Conservation (phyloP, 2,113 vertebrate genomes). For the Malurus alboscapulatus region DNA sequence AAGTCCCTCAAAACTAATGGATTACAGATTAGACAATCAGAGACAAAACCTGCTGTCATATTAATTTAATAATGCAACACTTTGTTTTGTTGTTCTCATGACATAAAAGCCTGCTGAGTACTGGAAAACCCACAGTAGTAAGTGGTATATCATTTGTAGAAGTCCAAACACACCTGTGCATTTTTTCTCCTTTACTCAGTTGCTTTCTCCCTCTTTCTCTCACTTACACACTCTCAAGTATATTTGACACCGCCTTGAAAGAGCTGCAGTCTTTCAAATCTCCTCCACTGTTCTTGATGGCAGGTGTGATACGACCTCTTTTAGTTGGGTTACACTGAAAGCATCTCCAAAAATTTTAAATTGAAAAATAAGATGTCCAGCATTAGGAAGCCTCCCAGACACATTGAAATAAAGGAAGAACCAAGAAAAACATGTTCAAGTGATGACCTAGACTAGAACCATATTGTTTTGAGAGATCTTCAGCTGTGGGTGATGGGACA, state of each 20-base stretch:
- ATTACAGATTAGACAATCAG: background rate
- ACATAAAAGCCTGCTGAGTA: background rate
- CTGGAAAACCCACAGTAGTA: background rate
- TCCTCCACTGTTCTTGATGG: accelerated
- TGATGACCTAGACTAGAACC: background rate
- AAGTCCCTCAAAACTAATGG: background rate
- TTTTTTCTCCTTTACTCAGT: background rate
- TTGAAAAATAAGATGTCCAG: background rate
- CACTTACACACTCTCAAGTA: background rate
- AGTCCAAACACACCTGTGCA: background rate
- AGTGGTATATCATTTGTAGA: background rate
- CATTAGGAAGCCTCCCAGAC: background rate
- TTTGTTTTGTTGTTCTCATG: background rate
- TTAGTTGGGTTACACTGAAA: background rate
- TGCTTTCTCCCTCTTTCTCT: background rate
- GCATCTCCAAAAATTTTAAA: background rate
- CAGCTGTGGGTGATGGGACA: background rate
- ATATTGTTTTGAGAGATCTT: background rate
- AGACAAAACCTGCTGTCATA: background rate
- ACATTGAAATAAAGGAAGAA: background rate
- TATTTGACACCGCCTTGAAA: background rate
- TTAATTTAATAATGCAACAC: background rate
- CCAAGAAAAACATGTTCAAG: background rate
- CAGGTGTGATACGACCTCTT: background rate
- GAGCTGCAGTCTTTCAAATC: background rate